phyloP scores from a whole-genome alignment of 2,113 vertebrate genomes.

The Ammodytes dubius region DNA sequence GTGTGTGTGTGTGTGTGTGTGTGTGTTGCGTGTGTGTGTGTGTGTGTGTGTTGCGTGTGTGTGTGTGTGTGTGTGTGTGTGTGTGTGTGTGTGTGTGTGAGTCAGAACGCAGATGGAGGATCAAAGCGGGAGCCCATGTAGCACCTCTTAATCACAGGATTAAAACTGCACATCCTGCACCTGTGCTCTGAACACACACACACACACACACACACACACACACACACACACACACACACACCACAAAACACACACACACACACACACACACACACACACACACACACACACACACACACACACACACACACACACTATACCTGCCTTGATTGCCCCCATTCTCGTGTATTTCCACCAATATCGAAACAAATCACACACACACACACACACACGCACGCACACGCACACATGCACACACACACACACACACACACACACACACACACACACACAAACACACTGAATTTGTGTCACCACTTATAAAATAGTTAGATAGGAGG shows the following conservation, averaged over 20 bases:
- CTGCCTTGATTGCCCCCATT: constrained; percentile 2
- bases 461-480: too few species aligned
- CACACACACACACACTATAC: constrained; percentile 17
- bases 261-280: constrained; percentile 3
- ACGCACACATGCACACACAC: too few species aligned
- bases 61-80: constrained; percentile 39
- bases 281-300: not conserved
- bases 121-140: constrained; percentile 74
- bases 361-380: not conserved
- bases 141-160: constrained; percentile 82
- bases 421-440: too few species aligned
- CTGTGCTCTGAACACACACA: constrained; percentile 53
- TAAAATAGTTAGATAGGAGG: too few species aligned
- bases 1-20: too few species aligned
- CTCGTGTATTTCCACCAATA: constrained; percentile 1
- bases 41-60: constrained; percentile 41
- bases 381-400: too few species aligned
- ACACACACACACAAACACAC: too few species aligned
- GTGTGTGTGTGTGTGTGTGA: constrained; percentile 58
- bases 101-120: constrained; percentile 82
- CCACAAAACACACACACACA: not conserved
- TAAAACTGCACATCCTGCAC: constrained; percentile 72
- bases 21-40: not conserved
- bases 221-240: constrained; percentile 10
- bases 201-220: constrained; percentile 12